Base-by-base conservation (phyloP, 1,140 invertebrate genomes). In the Pemphigus obesinymphae region DNA sequence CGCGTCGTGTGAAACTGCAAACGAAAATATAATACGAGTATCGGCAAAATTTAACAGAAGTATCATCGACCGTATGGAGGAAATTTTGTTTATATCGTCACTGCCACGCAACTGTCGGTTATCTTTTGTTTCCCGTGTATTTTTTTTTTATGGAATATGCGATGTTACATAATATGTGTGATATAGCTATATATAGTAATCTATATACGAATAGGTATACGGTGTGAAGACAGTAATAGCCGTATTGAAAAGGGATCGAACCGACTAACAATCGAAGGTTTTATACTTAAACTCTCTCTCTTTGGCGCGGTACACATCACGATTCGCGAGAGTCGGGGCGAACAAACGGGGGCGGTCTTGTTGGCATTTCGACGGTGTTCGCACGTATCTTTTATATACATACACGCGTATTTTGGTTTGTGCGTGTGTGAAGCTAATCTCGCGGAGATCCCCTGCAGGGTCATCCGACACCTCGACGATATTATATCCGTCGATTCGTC, bases 401-500 rank as follows among this genome's bases (percentile, higher is more conserved):
- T 11, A 37, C 20, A 66, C 58, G 29, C 29, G 29, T 15, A 63
- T 63, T 34, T n/a, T 66, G 37, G n/a, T 20, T 37, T 7, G 1
- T 6, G 34, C 3, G 23, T 70, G 34, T 40, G 75, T 43, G 75
- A 48, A 72, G 75, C 75, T 78, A 78, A 78, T 78, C 75, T 61
- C 53, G 75, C 75, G 55, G 34, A 37, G 75, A 78, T 78, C 75
- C 75, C 75, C 75, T 78, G 75, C 50, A 31, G 75, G 75, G 75
- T 78, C 75, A 78, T 78, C 75, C 34, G 75, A 78, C 75, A 78
- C 75, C 75, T 78, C 53, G 55, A 11, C 50, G 50, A 61, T 26
- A 61, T 61, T 61, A 78, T 78, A 78, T 61, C 55, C 75, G 75
- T 78, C 55, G 75, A 78, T 78, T 78, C 75, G 75, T 78, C 75